Base-by-base conservation (phyloP, 2,113 vertebrate species). In the Chlorocebus sabaeus region DNA sequence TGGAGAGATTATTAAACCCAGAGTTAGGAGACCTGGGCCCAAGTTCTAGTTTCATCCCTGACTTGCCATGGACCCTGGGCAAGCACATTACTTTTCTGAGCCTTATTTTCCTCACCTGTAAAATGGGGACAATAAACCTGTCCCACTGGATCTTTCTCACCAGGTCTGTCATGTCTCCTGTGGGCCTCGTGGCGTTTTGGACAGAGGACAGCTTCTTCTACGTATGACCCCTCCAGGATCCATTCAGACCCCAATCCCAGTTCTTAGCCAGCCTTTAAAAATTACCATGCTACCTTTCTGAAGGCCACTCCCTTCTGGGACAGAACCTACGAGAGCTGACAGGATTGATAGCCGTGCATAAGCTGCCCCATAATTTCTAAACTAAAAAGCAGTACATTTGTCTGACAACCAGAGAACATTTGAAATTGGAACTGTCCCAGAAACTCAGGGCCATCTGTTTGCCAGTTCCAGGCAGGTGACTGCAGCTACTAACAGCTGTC, bases 381-480 rank as follows among this genome's bases (percentile, higher is more conserved):
- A 89, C 83, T 92, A 92, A 96, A 95, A 92, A 82, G 96, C 97
- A 82, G 87, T 52, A 48, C 73, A n/a, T 89, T 23, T 92, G 72
- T 82, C 88, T 96, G 90, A 93, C 93, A 93, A 94, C 64, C 50
- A 73, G 76, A 68, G 85, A 95, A 95, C 70, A 48, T 59, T n/a
- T n/a, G 75, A 85, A 82, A 48, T 2, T 72, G 50, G 92, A 91
- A 45, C 96, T 89, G 45, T 64, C 79, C 97, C 95, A 92, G 83
- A 93, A 86, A 87, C 75, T 32, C 30, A 27, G 30, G 79, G 80
- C 83, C 90, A 92, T 92, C 90, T 95, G 97, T 35, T 68, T 72
- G 27, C 70, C 43, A 45, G 3, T 20, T 45, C 81, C 59, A 40
- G 78, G 45, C 83, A 82, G 73, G 90, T 75, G 80, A 25, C 40